Conservation (phyloP, 1,140 invertebrate species). For the Ceratina calcarata region DNA sequence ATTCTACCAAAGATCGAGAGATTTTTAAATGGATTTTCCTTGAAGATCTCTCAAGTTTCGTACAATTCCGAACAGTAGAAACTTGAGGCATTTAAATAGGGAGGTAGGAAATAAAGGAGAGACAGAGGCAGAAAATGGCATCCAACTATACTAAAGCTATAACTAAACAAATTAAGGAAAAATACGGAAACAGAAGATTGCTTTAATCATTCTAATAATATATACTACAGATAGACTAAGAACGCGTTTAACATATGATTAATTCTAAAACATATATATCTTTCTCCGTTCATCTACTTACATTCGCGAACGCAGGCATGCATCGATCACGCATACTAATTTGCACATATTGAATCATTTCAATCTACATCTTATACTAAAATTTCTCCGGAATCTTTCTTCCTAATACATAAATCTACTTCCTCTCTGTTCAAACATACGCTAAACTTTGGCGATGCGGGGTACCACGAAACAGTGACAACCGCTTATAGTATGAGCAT, state of each 20-base stretch:
- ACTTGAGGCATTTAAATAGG: no score
- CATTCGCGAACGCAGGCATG: conserved; percentile 19
- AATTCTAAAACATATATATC: conserved; percentile 59
- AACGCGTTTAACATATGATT: conserved; percentile 48
- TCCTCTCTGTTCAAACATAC: neutral
- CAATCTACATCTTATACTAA: conserved; percentile 13
- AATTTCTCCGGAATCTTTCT: neutral
- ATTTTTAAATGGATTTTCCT: no score
- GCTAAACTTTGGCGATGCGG: conserved; percentile 30
- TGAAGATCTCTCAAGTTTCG: no score
- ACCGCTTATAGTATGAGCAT: neutral
- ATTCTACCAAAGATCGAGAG: no score
- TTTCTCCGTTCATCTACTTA: conserved; percentile 12
- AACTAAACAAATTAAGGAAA: no score
- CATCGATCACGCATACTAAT: conserved; percentile 37
- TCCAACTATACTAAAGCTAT: no score
- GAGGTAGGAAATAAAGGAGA: no score
- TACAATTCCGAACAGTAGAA: no score
- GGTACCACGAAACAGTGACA: neutral
- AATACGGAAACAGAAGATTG: conserved; percentile 8
- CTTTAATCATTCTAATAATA: conserved; percentile 44
- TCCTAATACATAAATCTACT: conserved; percentile 20
- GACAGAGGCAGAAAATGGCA: no score
- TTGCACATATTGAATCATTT: conserved; percentile 64
- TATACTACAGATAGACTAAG: conserved; percentile 58